phyloP scores from a whole-genome alignment of 2,888 invertebrate genomes.

The Furcula furcula region DNA sequence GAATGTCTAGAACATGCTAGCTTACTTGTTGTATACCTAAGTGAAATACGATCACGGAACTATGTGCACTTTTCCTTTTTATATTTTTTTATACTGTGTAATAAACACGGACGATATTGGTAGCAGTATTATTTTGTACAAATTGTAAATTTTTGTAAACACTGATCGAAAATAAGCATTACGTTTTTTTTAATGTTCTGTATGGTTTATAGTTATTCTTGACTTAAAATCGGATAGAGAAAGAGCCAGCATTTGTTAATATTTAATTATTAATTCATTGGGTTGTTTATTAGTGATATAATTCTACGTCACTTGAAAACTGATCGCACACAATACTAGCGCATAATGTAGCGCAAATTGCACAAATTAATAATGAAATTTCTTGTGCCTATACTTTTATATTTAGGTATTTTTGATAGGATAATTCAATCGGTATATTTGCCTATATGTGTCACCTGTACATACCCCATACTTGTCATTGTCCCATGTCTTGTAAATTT shows the following conservation, averaged over 20 bases:
- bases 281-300: no score
- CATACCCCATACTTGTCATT: slow-evolving; percentile 36
- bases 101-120: slow-evolving; percentile 16
- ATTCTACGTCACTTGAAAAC: no score
- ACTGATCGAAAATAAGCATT: not conserved
- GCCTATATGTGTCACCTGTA: slow-evolving; percentile 43
- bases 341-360: slow-evolving; percentile 40
- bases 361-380: slow-evolving; percentile 68
- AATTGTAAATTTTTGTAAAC: slow-evolving; percentile 8
- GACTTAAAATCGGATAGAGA: no score
- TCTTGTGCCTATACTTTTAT: slow-evolving; percentile 78
- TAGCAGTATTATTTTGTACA: slow-evolving; percentile 29
- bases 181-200: not conserved
- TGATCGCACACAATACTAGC: slow-evolving; percentile 9
- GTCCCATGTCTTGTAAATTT: slow-evolving; percentile 18
- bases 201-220: no score
- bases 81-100: no score
- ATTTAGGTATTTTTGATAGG: slow-evolving; percentile 64
- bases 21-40: slow-evolving; percentile 40
- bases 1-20: slow-evolving; percentile 64
- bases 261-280: no score
- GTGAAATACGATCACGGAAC: slow-evolving; percentile 11
- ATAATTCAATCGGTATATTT: slow-evolving; percentile 40
- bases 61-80: slow-evolving; percentile 14
- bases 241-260: slow-evolving; percentile 2